Base-by-base conservation (phyloP, 2,797 vertebrate species). In the Paguma larvata region DNA sequence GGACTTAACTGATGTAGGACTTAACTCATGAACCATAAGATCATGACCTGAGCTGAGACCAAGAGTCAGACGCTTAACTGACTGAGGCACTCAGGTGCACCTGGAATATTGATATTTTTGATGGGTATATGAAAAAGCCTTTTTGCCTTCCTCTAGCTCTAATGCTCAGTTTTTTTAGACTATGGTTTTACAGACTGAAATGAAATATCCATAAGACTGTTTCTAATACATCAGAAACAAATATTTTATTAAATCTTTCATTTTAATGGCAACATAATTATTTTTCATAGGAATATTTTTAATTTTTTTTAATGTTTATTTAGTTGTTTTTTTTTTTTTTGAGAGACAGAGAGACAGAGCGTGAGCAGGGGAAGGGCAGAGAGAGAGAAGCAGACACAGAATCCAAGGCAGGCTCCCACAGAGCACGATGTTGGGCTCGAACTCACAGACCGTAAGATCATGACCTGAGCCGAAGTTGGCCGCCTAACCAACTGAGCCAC, bases 241-340 rank as follows among this genome's bases (percentile, higher is more conserved):
- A 51, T 21, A n/a, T 78, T 91, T 96, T 38, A 73, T 18, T 48
- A 67, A 82, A 48, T 70, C 10, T 96, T 82, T 90, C 68, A 96
- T 96, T 72, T 83, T n/a, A 97, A 25, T 14, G 32, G 34, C 30
- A 73, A 59, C 6, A 32, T 41, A 63, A 27, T 85, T 94, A 75
- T 85, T 56, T 65, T 65, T 92, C n/a, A 46, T 23, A 79, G 32
- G 44, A 78, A 84, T 41, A 10, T 10, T 23, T 82, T n/a, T n/a
- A n/a, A n/a, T n/a, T n/a, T n/a, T n/a, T n/a, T n/a, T n/a, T n/a
- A n/a, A n/a, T n/a, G n/a, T n/a, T n/a, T n/a, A n/a, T n/a, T n/a
- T n/a, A n/a, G n/a, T n/a, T n/a, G n/a, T n/a, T n/a, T n/a, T n/a
- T n/a, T n/a, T n/a, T n/a, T n/a, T n/a, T n/a, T n/a, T n/a, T n/a